Base-by-base conservation (phyloP, 1,140 invertebrate species). In the Drosophila bifasciata region DNA sequence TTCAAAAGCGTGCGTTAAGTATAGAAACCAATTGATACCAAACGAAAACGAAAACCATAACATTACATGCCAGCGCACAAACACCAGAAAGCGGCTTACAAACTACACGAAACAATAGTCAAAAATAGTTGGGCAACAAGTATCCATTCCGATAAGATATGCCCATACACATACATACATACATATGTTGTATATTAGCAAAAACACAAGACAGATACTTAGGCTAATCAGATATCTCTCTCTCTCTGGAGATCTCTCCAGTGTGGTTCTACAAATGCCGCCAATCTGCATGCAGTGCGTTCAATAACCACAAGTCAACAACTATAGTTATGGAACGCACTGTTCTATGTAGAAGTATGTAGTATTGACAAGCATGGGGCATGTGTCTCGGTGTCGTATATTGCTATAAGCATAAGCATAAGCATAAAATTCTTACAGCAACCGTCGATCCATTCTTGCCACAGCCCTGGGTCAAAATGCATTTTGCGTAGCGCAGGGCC, bases 371-470 rank as follows among this genome's bases (percentile, higher is more conserved):
- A 49, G 49, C 59, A 45, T 43, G n/a, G 61, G 53, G 49, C 48
- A 9, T 4, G n/a, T 43, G 41, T 36, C 28, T 39, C 13, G 28
- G 16, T 46, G 41, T 46, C 32, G n/a, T n/a, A 39, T 44, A 56
- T 51, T 25, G 25, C 36, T 40, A 7, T 23, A 21, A 45, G 13
- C n/a, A n/a, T n/a, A 19, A 52, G 15, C 13, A 64, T 72, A 72
- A 44, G 16, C 49, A 21, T 56, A 25, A 8, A 23, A 23, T 75
- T 76, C 96, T 96, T 96, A 96, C 96, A 92, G 96, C 96, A 91
- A 96, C 95, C 79, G 96, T 95, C 80, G 96, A 96, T 92, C 98
- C 98, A 93, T 99, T 99, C 94, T 98, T 99, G 84, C 98, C 98
- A 79, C 96, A 95, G 91, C 98, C 98, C 90, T 98, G 98, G 85